Evolutionary conservation across 2,113 vertebrate genomes (phyloP).

Genomic region (Petrocephalus microphthalmus): DNA sequence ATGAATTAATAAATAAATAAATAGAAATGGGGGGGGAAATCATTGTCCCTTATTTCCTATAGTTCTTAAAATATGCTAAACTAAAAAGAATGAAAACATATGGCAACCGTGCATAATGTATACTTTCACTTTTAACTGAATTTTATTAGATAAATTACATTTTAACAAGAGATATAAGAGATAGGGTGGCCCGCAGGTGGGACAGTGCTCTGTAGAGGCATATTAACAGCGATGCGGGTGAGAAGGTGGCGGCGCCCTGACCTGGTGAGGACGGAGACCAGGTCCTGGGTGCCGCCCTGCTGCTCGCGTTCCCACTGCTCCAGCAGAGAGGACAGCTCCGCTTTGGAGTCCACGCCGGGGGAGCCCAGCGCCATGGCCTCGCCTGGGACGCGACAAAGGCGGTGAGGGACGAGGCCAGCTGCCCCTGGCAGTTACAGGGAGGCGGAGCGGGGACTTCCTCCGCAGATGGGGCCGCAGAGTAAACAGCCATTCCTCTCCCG

Average conservation of each 20-base stretch:
- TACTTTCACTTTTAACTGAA: not conserved
- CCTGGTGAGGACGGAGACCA: conserved; percentile 89
- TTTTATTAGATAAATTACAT: conserved; percentile 10
- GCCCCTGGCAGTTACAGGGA: not conserved
- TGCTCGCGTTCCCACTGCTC: conserved; percentile 98
- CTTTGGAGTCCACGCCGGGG: conserved; percentile 91
- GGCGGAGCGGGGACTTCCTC: not conserved
- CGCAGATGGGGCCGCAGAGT: not conserved
- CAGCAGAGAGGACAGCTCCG: conserved; percentile 88
- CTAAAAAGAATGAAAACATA: not conserved
- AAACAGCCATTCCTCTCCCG: conserved; percentile 22
- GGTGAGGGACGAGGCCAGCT: not conserved
- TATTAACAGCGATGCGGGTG: not conserved
- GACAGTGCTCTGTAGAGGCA: not conserved
- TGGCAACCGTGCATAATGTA: not conserved
- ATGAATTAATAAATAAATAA: not conserved
- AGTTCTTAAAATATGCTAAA: not conserved
- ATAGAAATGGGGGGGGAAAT: not conserved
- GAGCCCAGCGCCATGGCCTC: conserved; percentile 71
- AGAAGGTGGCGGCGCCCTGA: conserved; percentile 46
- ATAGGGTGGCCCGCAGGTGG: not conserved
- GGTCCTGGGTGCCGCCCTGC: conserved; percentile 80
- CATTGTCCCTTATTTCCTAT: not conserved
- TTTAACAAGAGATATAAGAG: not conserved
- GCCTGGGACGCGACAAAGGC: conserved; percentile 43